phyloP scores from a whole-genome alignment of 1,140 invertebrate species.

The Sminthurides bifidus region DNA sequence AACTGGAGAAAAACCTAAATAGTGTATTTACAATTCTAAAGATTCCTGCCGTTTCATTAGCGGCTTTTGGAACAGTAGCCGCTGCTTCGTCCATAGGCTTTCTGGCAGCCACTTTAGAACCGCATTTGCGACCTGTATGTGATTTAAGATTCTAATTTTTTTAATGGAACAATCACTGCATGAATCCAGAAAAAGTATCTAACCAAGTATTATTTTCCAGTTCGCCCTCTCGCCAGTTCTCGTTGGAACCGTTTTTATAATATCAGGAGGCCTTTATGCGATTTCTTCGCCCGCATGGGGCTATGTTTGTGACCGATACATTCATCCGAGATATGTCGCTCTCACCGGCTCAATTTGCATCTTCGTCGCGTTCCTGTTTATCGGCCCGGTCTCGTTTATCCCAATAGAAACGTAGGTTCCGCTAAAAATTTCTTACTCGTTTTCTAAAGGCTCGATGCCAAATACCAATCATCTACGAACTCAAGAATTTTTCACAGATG shows the following conservation, averaged over 20 bases:
- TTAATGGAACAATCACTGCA: neutral
- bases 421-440: constrained; percentile 8
- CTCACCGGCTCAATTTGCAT: constrained; percentile 53
- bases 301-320: constrained; percentile 55
- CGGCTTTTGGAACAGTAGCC: constrained; percentile 54
- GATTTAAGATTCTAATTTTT: constrained; percentile 13
- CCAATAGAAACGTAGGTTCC: constrained; percentile 47
- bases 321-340: constrained; percentile 54
- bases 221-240: constrained; percentile 58
- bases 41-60: constrained; percentile 56
- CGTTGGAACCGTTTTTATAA: constrained; percentile 74
- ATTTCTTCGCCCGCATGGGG: constrained; percentile 68
- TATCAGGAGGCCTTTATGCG: constrained; percentile 74
- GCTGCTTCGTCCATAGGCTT: constrained; percentile 71
- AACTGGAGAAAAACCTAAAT: too few relatives aligned
- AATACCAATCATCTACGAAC: neutral
- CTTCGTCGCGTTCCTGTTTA: constrained; percentile 51
- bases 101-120: constrained; percentile 65
- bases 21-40: constrained; percentile 47
- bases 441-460: neutral
- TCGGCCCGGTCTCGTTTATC: constrained; percentile 64
- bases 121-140: constrained; percentile 65
- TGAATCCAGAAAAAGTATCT: neutral
- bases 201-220: constrained; percentile 30
- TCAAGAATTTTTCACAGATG: neutral